Conservation (phyloP, 2,113 vertebrate genomes). For the Arenaria interpres region DNA sequence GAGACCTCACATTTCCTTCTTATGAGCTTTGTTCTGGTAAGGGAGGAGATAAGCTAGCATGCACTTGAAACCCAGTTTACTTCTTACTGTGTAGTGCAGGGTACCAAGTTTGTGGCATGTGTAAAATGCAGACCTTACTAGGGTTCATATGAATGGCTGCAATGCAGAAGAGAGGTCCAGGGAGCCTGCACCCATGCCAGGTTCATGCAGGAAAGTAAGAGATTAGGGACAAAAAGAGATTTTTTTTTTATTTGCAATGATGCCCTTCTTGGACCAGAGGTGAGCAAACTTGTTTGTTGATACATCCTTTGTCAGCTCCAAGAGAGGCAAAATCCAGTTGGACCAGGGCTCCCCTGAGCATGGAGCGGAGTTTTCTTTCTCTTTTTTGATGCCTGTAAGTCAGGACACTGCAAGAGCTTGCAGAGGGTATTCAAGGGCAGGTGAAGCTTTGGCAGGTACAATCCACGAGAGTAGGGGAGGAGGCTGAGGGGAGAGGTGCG, state of each 20-base stretch:
- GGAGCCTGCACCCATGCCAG: background rate
- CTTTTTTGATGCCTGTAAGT: background rate
- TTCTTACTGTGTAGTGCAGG: background rate
- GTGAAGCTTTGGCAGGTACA: background rate
- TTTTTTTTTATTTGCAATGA: background rate
- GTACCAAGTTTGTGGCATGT: background rate
- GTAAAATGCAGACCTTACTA: background rate
- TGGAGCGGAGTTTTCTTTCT: background rate
- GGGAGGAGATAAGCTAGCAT: constrained; percentile 7
- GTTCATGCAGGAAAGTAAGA: background rate
- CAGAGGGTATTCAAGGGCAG: background rate
- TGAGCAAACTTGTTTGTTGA: background rate
- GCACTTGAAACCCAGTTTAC: constrained; percentile 4
- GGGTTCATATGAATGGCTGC: background rate
- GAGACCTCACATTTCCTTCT: constrained; percentile 41
- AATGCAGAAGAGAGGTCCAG: background rate
- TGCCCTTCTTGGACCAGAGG: background rate
- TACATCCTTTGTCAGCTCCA: background rate
- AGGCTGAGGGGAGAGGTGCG: background rate
- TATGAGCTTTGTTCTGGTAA: constrained; percentile 51
- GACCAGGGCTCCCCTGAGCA: background rate
- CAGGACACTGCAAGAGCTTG: background rate
- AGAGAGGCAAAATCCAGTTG: background rate
- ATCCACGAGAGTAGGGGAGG: background rate
- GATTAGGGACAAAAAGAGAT: background rate